Evolutionary conservation across 2,113 vertebrate species (phyloP).

Genomic region (Datnioides undecimradiatus): DNA sequence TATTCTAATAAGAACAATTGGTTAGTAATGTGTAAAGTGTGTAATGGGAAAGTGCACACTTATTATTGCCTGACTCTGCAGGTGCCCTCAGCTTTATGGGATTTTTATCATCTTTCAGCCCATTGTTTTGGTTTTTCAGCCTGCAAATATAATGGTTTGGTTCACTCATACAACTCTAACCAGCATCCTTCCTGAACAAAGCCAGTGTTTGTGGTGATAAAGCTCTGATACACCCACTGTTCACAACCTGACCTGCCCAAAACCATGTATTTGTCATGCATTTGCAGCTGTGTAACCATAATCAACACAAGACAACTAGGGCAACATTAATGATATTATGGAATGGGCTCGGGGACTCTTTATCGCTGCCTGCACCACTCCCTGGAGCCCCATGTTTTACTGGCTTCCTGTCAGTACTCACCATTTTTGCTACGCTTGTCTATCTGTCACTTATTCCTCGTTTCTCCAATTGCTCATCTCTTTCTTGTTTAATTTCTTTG

Average conservation of each 20-base stretch:
- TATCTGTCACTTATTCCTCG: slow-evolving; percentile 4
- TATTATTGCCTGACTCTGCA: background rate
- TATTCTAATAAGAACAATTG: background rate
- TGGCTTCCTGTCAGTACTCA: slow-evolving; percentile 25
- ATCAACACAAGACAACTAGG: slow-evolving; percentile 20
- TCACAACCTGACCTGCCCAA: background rate
- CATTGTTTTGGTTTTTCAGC: background rate
- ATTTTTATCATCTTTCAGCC: background rate
- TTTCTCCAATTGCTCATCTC: slow-evolving; percentile 29
- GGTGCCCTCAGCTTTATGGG: background rate
- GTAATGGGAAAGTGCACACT: background rate
- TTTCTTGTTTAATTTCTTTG: slow-evolving; percentile 37
- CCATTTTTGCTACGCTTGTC: background rate
- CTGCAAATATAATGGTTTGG: background rate
- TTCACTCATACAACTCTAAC: background rate
- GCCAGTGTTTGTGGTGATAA: background rate
- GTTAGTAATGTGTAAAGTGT: background rate
- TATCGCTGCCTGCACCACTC: slow-evolving; percentile 18
- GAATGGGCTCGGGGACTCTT: slow-evolving; percentile 27
- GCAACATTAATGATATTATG: slow-evolving; percentile 29
- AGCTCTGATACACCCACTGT: background rate
- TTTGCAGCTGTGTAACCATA: slow-evolving; percentile 15
- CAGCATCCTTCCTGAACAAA: background rate
- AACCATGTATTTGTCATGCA: background rate
- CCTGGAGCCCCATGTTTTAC: slow-evolving; percentile 28